Evolutionary conservation across 2,113 vertebrate species (phyloP).

Genomic region (Vidua macroura): DNA sequence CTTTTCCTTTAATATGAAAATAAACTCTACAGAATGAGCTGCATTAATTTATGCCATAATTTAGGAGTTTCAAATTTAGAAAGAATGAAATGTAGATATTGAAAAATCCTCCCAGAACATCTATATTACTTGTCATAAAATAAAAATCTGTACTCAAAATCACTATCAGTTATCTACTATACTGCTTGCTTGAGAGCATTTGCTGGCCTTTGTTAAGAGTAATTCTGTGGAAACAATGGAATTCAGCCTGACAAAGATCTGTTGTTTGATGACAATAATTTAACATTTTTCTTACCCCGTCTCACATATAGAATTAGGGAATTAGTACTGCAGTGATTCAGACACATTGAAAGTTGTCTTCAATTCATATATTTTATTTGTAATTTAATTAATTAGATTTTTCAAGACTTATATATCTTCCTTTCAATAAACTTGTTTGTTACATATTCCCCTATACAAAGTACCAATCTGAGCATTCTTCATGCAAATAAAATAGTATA

Average conservation of each 20-base stretch:
- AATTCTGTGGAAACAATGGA: neutral
- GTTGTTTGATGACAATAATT: neutral
- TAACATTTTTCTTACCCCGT: neutral
- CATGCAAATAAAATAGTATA: neutral
- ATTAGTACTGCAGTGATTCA: neutral
- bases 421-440: neutral
- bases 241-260: neutral
- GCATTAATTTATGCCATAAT: neutral
- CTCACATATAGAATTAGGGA: neutral
- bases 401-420: neutral
- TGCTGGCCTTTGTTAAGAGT: neutral
- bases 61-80: neutral
- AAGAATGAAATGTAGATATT: neutral
- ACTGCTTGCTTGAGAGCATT: neutral
- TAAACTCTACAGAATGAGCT: neutral
- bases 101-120: neutral
- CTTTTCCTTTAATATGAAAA: neutral
- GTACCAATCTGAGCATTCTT: neutral
- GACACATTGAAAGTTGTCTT: neutral
- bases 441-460: neutral
- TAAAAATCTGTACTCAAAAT: neutral
- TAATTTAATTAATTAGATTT: neutral
- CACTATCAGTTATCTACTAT: neutral
- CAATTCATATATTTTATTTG: neutral
- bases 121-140: neutral